These are phyloP conservation scores for Lethenteron camtschaticum DNA, from an alignment of 2,113 vertebrate genomes.

Conservation along the genomic window DNA sequence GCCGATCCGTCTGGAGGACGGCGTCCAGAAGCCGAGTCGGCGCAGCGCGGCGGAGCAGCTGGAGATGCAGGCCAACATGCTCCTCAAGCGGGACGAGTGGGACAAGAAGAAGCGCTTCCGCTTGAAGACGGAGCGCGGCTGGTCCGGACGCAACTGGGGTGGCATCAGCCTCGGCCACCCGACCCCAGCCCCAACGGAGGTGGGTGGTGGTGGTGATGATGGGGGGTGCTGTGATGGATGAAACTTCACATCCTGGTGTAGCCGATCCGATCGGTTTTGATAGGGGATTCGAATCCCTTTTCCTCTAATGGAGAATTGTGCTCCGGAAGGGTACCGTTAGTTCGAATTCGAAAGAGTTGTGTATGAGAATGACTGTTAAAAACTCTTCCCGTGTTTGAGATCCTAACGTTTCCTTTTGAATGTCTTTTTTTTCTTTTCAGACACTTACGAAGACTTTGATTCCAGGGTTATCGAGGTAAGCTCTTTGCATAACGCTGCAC, in stretches of 20 bases:
- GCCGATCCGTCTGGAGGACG: conserved; percentile 31
- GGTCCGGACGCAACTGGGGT: conserved; percentile 64
- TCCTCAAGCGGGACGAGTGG: conserved; percentile 42
- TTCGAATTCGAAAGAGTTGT: no score
- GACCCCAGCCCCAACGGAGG: conserved; percentile 75
- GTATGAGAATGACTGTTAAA: no score
- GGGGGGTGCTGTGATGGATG: no score
- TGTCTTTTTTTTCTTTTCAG: conserved; percentile 25
- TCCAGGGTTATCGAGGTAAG: conserved; percentile 70
- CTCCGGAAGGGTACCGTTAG: no score
- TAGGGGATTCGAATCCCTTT: no score
- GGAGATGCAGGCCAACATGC: conserved; percentile 28
- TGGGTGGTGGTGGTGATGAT: conserved; percentile 15
- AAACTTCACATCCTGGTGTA: no score
- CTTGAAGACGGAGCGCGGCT: conserved; percentile 56
- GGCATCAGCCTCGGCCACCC: conserved; percentile 52
- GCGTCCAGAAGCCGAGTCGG: conserved; percentile 23
- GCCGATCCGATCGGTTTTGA: no score
- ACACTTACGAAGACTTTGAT: conserved; percentile 67
- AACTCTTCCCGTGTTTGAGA: not conserved
- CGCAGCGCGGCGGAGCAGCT: conserved; percentile 36
- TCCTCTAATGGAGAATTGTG: no score
- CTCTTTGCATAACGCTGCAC: not conserved
- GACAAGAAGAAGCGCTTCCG: conserved; percentile 40
- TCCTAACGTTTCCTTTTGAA: not conserved